Evolutionary conservation across 1,140 invertebrate genomes (phyloP).

Genomic region (Zophobas morio): DNA sequence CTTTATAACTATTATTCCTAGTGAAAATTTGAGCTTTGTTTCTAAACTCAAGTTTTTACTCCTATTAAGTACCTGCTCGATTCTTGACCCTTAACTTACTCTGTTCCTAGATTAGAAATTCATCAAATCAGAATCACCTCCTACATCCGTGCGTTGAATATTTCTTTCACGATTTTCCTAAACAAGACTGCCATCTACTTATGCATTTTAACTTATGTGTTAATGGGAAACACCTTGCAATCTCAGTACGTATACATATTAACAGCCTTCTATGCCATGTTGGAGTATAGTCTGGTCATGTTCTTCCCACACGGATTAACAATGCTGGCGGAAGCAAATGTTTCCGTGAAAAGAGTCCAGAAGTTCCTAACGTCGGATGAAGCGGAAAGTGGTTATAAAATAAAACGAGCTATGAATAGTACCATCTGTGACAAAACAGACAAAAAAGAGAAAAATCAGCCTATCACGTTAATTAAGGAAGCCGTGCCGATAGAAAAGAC

Average conservation of each 20-base stretch:
- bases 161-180: slow-evolving; percentile 80
- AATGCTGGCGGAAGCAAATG: slow-evolving; percentile 75
- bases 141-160: slow-evolving; percentile 79
- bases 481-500: too few relatives aligned
- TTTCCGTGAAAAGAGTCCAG: slow-evolving; percentile 78
- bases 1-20: slow-evolving; percentile 18
- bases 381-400: slow-evolving; percentile 5
- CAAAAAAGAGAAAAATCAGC: too few relatives aligned
- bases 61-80: too few relatives aligned
- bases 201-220: slow-evolving; percentile 81
- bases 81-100: too few relatives aligned
- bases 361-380: slow-evolving; percentile 79
- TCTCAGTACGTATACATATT: slow-evolving; percentile 82
- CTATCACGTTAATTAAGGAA: too few relatives aligned
- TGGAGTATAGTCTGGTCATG: slow-evolving; percentile 80
- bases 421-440: too few relatives aligned
- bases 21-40: background rate
- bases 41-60: too few relatives aligned
- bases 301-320: slow-evolving; percentile 76
- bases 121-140: slow-evolving; percentile 77
- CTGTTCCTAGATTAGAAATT: slow-evolving; percentile 73
- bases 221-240: slow-evolving; percentile 76
- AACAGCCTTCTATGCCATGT: slow-evolving; percentile 80
- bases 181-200: slow-evolving; percentile 85
- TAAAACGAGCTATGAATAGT: too few relatives aligned